Base-by-base conservation (phyloP, 2,888 invertebrate genomes). In the Trissolcus brochymenae region DNA sequence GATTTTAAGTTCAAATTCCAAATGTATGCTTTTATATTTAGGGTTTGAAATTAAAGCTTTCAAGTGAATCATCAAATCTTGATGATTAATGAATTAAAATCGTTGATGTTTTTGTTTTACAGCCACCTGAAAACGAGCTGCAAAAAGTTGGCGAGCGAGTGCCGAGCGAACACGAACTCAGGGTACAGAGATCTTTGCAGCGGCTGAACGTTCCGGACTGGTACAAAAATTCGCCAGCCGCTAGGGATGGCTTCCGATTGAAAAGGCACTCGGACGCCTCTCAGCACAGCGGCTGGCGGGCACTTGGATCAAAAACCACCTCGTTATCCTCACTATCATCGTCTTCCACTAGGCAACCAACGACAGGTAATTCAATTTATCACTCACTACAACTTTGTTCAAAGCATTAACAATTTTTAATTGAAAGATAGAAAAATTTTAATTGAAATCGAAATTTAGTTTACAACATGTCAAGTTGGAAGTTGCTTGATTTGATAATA, bases 171-270 rank as follows among this genome's bases (percentile, higher is more conserved):
- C 97, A 97, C 91, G 97, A 98, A 90, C 91, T 98, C 81, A 93
- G 98, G 82, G 96, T 98, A 78, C 96, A 97, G 90, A 94, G 96
- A 84, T 98, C 98, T 62, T 90, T 98, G 86, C 97, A 97, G 90
- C 95, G 96, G 87, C 93, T 98, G 84, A 96, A 97, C 90, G 94
- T 98, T 80, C 98, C 98, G 77, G 97, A 98, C 89, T 98, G 98
- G 98, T 98, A 94, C 91, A 94, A 94, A 88, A 94, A 93, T 88
- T 93, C 93, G 57, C 93, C 93, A 80, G 92, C 94, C 61, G 94
- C 95, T 21, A 92, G 93, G 76, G 94, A 94, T 89, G 95, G 95
- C 66, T 96, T 95, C 90, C 92, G 95, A 76, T 92, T 95, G 76
- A 94, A 95, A 84, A 92, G 94, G 83, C 91, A 93, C 87, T 94